Base-by-base conservation (phyloP, 2,113 vertebrate genomes). In the Catharus fuscescens region DNA sequence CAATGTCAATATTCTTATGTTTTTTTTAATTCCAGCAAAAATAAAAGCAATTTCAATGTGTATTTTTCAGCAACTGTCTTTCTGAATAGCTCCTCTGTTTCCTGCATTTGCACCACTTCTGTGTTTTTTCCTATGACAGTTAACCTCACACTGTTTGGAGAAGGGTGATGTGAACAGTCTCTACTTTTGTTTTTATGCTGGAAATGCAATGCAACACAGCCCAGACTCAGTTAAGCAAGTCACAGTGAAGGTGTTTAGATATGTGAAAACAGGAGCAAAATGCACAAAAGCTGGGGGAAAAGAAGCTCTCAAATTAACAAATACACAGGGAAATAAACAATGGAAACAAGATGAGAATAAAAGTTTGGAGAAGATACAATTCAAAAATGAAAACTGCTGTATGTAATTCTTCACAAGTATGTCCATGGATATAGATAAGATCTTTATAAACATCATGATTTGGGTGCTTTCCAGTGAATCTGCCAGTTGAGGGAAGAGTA, bases 1-100 rank as follows among this genome's bases (percentile, higher is more conserved):
- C 91, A 94, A 89, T 97, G 96, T 97, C 92, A 97, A 77, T 97
- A 98, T 98, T 97, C 80, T 72, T 91, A 92, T 91, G 16, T 44
- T 90, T 97, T 97, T 98, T 95, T 96, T 97, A 97, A 93, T 97
- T 97, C 90, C 94, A 96, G 94, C 90, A 74, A 95, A 98, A 98
- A 98, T 98, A 98, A 98, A 97, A 97, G 66, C 79, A 93, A 95
- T 96, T 93, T 96, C 77, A 94, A 26, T 93, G 88, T 97, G 45
- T 86, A 78, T 93, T 98, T 97, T 95, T 94, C 95, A 97, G 93
- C 96, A 97, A 87, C 95, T 88, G 78, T 97, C 78, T 96, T 95
- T 95, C 78, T 87, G 80, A 85, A 92, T 65, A 97, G 80, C 86
- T 97, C 45, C 56, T 80, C 92, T 96, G 85, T 88, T 91, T 95